These are phyloP conservation scores for Lithophane socia DNA, from an alignment of 2,888 invertebrate species.

Conservation along the genomic window DNA sequence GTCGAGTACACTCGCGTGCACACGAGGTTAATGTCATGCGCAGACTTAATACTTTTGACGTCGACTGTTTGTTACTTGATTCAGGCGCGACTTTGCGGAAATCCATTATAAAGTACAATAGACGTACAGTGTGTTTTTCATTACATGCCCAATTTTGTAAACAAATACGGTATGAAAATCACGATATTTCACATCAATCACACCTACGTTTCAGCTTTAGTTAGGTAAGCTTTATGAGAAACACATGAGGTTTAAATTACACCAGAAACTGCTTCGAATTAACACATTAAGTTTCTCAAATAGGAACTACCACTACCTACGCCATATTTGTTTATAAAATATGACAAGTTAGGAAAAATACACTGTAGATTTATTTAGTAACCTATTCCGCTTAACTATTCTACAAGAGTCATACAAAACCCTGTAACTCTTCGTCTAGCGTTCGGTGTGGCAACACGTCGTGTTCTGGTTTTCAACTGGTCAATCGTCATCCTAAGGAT, in stretches of 20 bases:
- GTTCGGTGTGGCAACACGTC: too few species aligned
- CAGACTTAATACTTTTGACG: constrained; percentile 11
- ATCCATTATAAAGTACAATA: too few species aligned
- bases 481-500: too few species aligned
- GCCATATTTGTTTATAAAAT: neutral
- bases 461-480: too few species aligned
- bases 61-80: too few species aligned
- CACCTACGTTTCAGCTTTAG: too few species aligned
- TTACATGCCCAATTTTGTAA: neutral
- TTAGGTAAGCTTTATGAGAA: neutral
- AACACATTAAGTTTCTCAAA: too few species aligned
- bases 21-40: neutral
- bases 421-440: too few species aligned
- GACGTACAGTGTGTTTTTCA: neutral
- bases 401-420: too few species aligned
- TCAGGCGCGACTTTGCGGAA: too few species aligned
- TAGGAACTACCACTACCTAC: neutral
- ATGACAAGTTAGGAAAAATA: neutral
- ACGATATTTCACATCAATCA: neutral
- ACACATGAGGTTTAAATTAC: neutral
- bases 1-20: constrained; percentile 53
- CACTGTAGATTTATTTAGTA: neutral
- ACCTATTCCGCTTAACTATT: too few species aligned
- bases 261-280: neutral
- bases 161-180: neutral